Base-by-base conservation (phyloP, 1,140 invertebrate genomes). In the Aporrectodea caliginosa region DNA sequence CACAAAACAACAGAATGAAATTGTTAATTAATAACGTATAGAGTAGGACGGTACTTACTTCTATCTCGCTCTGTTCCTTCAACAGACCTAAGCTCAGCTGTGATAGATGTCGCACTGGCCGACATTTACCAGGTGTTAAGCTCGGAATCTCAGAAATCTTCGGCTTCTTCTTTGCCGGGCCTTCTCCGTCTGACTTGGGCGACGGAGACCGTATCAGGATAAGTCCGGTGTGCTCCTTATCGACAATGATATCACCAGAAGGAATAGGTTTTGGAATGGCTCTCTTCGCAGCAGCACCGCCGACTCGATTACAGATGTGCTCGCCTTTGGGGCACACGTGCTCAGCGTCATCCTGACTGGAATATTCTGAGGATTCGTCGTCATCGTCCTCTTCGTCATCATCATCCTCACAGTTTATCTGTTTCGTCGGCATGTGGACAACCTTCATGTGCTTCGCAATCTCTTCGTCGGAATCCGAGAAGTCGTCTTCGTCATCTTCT, bases 381-480 rank as follows among this genome's bases (percentile, higher is more conserved):
- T 83, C 79, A 16, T 82, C 78, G 14, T 79, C 80, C n/a, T 83
- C 84, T 29, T 86, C 85, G 77, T 83, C 84, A 2, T 86, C 84
- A 2, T 83, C 83, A 32, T 84, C 84, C n/a, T 85, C 85, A 82
- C 84, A 84, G 34, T 72, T 84, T 82, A 31, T 82, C 73, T 14
- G 58, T 16, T 68, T 75, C 82, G 73, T 81, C 80, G 77, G 83
- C 75, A 83, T 81, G 33, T 80, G 73, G 14, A 84, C 83, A 30
- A 84, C 75, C 31, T 84, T 84, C 2, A 79, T 84, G 71, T 85
- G 79, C 73, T 85, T 84, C 29, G 82, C 33, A n/a, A 84, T 84
- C 74, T 87, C 85, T 35, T 85, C 84, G 31, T 86, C 85, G 1
- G 85, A 84, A 78, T 84, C 83, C 2, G 82, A 70, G 70, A 82